These are phyloP conservation scores for Guaruba guarouba DNA, from an alignment of 2,113 vertebrate species.

Conservation along the genomic window DNA sequence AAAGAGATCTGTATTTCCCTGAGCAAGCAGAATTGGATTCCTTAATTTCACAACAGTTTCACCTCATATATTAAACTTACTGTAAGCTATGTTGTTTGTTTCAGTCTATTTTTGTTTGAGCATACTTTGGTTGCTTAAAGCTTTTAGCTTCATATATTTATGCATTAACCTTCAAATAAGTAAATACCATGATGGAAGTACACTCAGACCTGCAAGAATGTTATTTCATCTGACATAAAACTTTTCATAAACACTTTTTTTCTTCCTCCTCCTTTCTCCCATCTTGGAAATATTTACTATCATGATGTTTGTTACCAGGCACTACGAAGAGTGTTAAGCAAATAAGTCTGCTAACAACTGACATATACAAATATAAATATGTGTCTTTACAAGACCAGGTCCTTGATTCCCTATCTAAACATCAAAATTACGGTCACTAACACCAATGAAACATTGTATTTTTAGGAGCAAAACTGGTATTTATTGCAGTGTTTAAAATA, in stretches of 20 bases:
- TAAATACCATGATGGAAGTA: neutral
- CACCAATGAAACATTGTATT: neutral
- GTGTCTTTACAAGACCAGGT: neutral
- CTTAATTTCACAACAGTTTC: neutral
- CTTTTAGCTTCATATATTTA: neutral
- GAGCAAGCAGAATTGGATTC: neutral
- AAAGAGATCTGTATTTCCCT: neutral
- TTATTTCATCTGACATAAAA: neutral
- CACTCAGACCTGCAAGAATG: neutral
- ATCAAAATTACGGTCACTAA: neutral
- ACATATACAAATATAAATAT: neutral
- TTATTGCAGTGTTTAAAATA: neutral
- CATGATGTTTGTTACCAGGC: neutral
- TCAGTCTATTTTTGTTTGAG: neutral
- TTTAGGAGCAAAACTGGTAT: neutral
- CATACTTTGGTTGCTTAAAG: neutral
- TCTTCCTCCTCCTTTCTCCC: neutral
- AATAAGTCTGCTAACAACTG: neutral
- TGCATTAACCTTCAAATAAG: conserved; percentile 10
- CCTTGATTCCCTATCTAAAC: neutral
- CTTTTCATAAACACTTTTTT: neutral
- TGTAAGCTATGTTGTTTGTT: neutral
- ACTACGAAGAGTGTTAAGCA: neutral
- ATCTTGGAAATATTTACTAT: neutral
- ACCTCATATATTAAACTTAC: neutral